Conservation (phyloP, 1,140 invertebrate species). For the Pogonomyrmex barbatus region DNA sequence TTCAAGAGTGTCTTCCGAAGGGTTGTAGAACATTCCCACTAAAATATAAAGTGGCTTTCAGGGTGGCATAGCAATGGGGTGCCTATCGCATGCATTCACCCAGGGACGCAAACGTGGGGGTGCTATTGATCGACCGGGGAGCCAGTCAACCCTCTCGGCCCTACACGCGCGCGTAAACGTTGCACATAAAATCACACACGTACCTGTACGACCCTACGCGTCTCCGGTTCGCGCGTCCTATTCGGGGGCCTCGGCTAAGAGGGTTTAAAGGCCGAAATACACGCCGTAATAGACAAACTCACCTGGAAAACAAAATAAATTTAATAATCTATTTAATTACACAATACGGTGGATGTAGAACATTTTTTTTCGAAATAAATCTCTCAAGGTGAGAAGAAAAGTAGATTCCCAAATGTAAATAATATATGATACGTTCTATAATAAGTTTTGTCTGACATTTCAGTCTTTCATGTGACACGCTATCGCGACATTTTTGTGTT, state of each 20-base stretch:
- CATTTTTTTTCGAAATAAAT: not conserved
- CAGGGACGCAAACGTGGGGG: constrained; percentile 78
- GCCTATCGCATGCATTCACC: constrained; percentile 83
- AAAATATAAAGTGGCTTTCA: constrained; percentile 85
- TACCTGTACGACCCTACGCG: constrained; percentile 59
- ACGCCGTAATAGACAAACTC: not conserved
- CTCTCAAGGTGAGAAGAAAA: not conserved
- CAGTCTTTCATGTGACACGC: constrained; percentile 62
- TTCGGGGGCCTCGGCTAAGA: not conserved
- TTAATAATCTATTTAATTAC: constrained; percentile 2
- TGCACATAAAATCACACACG: constrained; percentile 70
- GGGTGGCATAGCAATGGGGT: constrained; percentile 84
- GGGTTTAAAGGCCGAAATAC: constrained; percentile 22
- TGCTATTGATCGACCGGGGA: constrained; percentile 85
- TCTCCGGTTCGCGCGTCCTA: constrained; percentile 57
- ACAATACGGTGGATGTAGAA: no score
- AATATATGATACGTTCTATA: constrained; percentile 25
- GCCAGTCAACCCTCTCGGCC: constrained; percentile 84
- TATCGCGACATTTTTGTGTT: constrained; percentile 72
- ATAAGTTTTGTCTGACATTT: constrained; percentile 54
- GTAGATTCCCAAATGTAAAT: not conserved
- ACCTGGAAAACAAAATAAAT: constrained; percentile 1
- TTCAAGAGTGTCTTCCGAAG: constrained; percentile 81
- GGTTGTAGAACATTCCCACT: constrained; percentile 85
- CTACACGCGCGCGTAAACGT: constrained; percentile 74